Evolutionary conservation across 1,140 invertebrate genomes (phyloP), one percentile per base, ranked within the genome.

Genomic region (Drosophila hydei): DNA sequence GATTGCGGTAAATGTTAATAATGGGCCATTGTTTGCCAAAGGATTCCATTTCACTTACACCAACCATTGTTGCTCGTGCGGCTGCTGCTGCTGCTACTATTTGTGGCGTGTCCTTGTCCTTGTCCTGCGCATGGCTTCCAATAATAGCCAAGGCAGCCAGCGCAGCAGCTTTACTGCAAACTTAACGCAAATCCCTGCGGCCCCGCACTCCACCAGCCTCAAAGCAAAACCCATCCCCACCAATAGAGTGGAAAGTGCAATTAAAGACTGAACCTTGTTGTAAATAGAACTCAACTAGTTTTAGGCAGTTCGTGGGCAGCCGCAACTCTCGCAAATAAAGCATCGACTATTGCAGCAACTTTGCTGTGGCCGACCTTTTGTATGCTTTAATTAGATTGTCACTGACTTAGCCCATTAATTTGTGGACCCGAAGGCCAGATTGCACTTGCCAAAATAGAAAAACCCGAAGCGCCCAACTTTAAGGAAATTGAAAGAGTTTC

Each of bases 1-100:
- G 80, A 68, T 77, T 80, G 71, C 72, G 71, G 81, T 75, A 64
- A 81, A 70, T 81, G 74, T 75, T 87, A 87, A 87, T 87, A 85
- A 71, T 80, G 65, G 73, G 30, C 72, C 62, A 68, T 75, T 83
- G 61, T 83, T 80, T 70, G 62, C 62, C 40, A 23, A 36, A 40
- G 71, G 36, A 74, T 76, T 65, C 61, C 71, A 60, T 80, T 65
- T 67, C 43, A 59, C 63, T 48, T 42, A 58, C 40, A 36, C 30
- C 25, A 33, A 63, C 6, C 40, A 40, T 48, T 43, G 11, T 4
- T 23, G 8, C 12, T 42, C n/a, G n/a, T n/a, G n/a, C n/a, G n/a
- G 38, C 21, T 14, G 25, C 4, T 19, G 3, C 19, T 12, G 30
- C 47, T 25, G 11, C 9, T 19, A 2, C 30, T 48, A 36, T 65